Base-by-base conservation (phyloP, 2,888 invertebrate species). In the Bibio marci region DNA sequence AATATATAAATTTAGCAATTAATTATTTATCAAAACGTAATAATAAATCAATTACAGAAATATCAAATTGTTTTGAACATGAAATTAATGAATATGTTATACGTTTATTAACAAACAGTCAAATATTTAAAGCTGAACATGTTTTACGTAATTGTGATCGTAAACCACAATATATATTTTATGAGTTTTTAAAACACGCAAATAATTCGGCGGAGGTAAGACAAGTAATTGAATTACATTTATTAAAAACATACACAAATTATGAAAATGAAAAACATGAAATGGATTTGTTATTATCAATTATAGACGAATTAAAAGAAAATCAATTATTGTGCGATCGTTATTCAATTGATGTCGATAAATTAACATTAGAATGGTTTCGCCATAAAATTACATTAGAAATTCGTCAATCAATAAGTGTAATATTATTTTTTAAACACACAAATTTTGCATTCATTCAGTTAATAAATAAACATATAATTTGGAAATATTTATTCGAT, bases 151-250 rank as follows among this genome's bases (percentile, higher is more conserved):
- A 62, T 47, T 53, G 59, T 5, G 49, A 56, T 1, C 47, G 56
- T 3, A 54, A 60, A 42, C 54, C 57, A 1, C 54, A 54, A 43
- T 52, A 52, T 34, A 52, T 56, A 27, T 62, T 56, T 36, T 58
- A 55, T 37, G 58, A 62, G 40, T 59, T 74, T 33, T 77, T 77
- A 6, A 6, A 22, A 6, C 22, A 22, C 22, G 8, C 4, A 22
- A 22, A 22, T 22, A 4, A 22, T 6, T 6, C 4, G 4, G 22
- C 4, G 4, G 22, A 22, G 8, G 4, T 22, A 22, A 22, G 4
- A 8, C 5, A 22, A 22, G 4, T 22, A 22, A 22, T 22, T 22
- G 22, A 22, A 22, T 6, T 6, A 6, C 8, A 22, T 22, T 22
- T 22, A 22, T 6, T 6, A 22, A 22, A 22, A 22, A 6, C 22